Conservation (phyloP, 2,113 vertebrate species). For the Pluvialis apricaria region DNA sequence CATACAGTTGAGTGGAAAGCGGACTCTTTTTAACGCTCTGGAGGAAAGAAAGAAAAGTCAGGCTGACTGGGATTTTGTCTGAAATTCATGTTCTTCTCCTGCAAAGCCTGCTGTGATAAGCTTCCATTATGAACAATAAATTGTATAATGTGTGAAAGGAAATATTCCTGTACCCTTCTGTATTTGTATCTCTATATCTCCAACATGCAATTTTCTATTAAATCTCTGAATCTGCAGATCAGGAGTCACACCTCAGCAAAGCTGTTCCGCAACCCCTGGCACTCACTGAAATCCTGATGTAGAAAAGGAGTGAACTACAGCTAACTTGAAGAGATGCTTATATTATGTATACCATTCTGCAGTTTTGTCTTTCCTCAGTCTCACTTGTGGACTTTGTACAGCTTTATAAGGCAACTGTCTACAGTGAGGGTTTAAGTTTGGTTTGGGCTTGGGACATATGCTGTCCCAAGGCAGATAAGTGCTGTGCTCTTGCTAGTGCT, state of each 20-base stretch:
- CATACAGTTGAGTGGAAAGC: background rate
- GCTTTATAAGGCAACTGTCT: background rate
- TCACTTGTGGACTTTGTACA: background rate
- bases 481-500: background rate
- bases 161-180: background rate
- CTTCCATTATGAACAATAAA: background rate
- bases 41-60: background rate
- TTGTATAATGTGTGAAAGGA: background rate
- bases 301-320: background rate
- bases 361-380: background rate
- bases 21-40: background rate
- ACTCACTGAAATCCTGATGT: background rate
- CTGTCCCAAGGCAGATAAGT: background rate
- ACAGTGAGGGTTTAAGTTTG: background rate
- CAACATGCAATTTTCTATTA: background rate
- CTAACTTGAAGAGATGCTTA: background rate
- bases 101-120: background rate
- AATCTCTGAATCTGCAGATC: background rate
- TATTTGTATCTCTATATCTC: background rate
- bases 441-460: background rate
- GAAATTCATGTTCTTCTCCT: background rate
- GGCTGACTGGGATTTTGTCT: background rate
- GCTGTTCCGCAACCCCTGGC: background rate
- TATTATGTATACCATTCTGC: background rate
- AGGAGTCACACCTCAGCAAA: background rate